A percentile compares a stretch with the other conserved stretches of the same genome.
These are phyloP conservation scores for Tapirus terrestris DNA, from an alignment of 2,113 vertebrate genomes.

Conservation along the genomic window DNA sequence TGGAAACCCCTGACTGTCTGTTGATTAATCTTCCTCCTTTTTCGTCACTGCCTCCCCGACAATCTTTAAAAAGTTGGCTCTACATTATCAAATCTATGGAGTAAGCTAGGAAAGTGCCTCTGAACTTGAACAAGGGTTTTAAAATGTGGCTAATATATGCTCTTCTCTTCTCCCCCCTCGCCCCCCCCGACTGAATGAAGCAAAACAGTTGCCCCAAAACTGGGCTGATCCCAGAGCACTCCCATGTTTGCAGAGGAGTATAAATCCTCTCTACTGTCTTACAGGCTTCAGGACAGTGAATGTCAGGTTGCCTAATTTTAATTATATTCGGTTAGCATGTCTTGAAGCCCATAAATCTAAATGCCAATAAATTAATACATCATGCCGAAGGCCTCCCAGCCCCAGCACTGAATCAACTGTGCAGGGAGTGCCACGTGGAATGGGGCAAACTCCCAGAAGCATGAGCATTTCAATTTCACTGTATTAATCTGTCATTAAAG, in stretches of 20 bases:
- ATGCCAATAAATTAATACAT: constrained; percentile 74
- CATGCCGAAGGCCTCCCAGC: not conserved
- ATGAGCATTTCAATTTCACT: constrained; percentile 47
- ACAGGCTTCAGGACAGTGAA: constrained; percentile 51
- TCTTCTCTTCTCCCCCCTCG: not conserved
- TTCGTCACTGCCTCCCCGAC: not conserved
- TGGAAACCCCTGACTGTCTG: not conserved
- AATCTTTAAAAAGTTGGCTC: constrained; percentile 38
- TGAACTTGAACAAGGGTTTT: constrained; percentile 44
- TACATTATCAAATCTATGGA: not conserved
- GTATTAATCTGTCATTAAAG: constrained; percentile 53
- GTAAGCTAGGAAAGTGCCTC: constrained; percentile 51
- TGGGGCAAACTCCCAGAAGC: constrained; percentile 12
- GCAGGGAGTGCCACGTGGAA: not conserved
- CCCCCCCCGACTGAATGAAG: not conserved
- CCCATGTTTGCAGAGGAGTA: constrained; percentile 20
- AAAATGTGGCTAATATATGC: constrained; percentile 39
- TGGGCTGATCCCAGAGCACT: constrained; percentile 26
- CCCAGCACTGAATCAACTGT: constrained; percentile 47
- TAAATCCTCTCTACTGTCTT: constrained; percentile 63
- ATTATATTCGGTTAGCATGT: constrained; percentile 66
- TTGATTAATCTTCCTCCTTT: constrained; percentile 10
- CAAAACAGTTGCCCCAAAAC: not conserved
- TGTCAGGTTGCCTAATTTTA: constrained; percentile 75
- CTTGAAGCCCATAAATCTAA: constrained; percentile 73